A percentile compares a stretch with the other conserved stretches of the same genome.
phyloP scores from a whole-genome alignment of 2,113 vertebrate genomes.

The Paratilapia polleni region DNA sequence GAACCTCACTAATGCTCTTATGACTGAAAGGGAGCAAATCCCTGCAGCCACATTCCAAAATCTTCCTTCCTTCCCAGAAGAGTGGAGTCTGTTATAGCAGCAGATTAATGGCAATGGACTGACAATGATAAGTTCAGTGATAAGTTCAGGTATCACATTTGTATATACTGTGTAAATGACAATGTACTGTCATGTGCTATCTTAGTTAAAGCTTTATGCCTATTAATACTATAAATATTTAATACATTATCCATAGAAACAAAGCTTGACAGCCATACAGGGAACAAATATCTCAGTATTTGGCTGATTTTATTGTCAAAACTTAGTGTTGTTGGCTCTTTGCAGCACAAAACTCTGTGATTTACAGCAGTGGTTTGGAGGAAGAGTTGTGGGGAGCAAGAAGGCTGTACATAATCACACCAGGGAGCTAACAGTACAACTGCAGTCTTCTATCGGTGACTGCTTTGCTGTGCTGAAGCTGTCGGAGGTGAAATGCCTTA shows the following conservation, averaged over 20 bases:
- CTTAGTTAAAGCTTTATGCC: background rate
- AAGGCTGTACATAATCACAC: constrained; percentile 44
- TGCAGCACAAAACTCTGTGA: background rate
- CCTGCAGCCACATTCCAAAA: background rate
- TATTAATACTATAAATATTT: background rate
- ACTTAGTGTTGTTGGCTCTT: background rate
- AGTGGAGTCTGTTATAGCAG: background rate
- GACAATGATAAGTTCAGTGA: background rate
- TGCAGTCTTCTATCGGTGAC: constrained; percentile 19
- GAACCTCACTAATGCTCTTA: background rate
- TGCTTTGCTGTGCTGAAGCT: constrained; percentile 41
- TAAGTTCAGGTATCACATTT: background rate
- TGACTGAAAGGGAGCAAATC: background rate
- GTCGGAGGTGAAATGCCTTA: constrained; percentile 47
- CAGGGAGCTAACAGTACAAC: constrained; percentile 44
- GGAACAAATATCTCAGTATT: background rate
- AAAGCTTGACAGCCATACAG: background rate
- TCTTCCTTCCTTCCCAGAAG: background rate
- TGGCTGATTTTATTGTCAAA: background rate
- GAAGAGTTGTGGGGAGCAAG: background rate
- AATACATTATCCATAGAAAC: background rate
- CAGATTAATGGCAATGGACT: background rate
- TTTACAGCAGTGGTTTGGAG: constrained; percentile 2
- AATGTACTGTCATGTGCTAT: background rate
- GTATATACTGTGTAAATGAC: background rate